Evolutionary conservation across 1,140 invertebrate species (phyloP), one percentile per base, ranked within the genome.

Genomic region (Drosophila fuyamai): DNA sequence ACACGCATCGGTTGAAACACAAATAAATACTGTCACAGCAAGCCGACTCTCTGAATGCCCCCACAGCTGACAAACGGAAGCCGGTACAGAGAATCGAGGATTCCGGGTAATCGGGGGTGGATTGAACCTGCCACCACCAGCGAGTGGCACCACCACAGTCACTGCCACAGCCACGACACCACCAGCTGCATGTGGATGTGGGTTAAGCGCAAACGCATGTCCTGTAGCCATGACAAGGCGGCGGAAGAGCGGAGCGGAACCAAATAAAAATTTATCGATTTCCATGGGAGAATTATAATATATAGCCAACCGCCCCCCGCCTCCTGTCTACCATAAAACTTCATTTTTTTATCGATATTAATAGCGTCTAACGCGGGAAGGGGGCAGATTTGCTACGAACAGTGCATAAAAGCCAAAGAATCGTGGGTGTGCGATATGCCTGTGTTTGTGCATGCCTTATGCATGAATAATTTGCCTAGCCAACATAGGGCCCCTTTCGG

Each of bases 201-300:
- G 82, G 82, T 83, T 86, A 83, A 85, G 79, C 82, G 79, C 78
- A 74, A 86, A 76, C 79, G 82, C 75, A 75, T 86, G 79, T 88
- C 82, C 82, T 55, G 58, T 70, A 40, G 47, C 57, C 55, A 68
- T 63, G 67, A 85, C 73, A 70, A 55, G 44, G 35, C 72, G 46
- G 29, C 65, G 81, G 65, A 67, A 59, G 59, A 46, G 57, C 44
- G 18, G 40, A 74, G 68, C 83, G 82, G 79, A 86, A 88, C 83
- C 82, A 62, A 79, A 86, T 83, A 79, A 86, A 75, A 86, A 83
- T 86, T 88, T 86, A 86, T 86, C 83, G 82, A 86, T 86, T 88
- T 70, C 66, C 53, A 36, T 72, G 29, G 36, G 10, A 48, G 43
- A 70, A 40, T 56, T 70, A 71, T 57, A 71, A 77, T 71, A 53